A percentile compares a stretch with the other conserved stretches of the same genome.
These are phyloP conservation scores for Trichoplusia ni DNA, from an alignment of 1,140 invertebrate species.

Conservation along the genomic window DNA sequence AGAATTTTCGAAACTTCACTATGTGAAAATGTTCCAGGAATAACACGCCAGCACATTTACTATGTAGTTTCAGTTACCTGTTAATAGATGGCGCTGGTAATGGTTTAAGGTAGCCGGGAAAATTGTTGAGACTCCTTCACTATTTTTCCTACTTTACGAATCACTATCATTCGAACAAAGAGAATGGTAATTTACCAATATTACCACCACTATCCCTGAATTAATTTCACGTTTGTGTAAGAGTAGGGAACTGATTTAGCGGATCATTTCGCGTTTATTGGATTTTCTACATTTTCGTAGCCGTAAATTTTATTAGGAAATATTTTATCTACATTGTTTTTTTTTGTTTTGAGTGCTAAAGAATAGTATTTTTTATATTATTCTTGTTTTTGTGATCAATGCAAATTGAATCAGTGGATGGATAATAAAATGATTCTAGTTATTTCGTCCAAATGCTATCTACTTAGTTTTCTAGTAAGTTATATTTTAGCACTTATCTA, in stretches of 20 bases:
- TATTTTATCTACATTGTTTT: background rate
- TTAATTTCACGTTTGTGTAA: constrained; percentile 6
- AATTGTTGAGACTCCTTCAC: background rate
- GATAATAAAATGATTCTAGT: background rate
- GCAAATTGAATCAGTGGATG: too few species aligned
- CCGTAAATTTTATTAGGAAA: background rate
- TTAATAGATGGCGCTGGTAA: background rate
- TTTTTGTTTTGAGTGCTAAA: background rate
- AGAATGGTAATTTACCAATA: constrained; percentile 12
- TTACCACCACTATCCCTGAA: constrained; percentile 9
- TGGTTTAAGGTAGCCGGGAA: background rate
- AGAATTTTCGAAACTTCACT: background rate
- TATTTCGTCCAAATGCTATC: background rate
- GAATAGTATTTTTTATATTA: too few species aligned
- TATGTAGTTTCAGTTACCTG: background rate
- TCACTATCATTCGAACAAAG: constrained; percentile 3
- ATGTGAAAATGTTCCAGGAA: too few species aligned
- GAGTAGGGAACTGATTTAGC: constrained; percentile 9
- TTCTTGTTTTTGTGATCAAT: too few species aligned
- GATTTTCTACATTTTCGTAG: background rate
- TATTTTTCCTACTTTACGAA: background rate
- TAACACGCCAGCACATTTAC: background rate
- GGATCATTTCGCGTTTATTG: background rate
- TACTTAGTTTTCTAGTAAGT: too few species aligned
- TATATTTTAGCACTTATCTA: too few species aligned